phyloP scores from a whole-genome alignment of 64 coral and sea anemone genomes.

The Actinia equina region DNA sequence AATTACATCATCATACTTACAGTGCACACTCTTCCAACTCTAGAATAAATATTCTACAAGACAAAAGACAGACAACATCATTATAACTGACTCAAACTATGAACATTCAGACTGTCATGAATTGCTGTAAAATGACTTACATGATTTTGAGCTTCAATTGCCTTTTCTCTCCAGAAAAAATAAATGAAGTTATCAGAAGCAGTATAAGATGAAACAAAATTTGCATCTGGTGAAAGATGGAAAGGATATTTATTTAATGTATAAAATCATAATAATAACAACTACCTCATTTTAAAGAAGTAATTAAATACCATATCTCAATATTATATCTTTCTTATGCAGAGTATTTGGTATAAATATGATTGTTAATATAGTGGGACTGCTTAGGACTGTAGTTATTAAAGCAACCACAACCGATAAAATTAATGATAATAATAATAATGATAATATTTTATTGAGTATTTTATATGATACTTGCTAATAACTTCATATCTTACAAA shows the following conservation, averaged over 20 bases:
- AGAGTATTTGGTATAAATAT: too few relatives aligned
- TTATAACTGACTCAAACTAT: background rate
- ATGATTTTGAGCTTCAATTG: constrained; percentile 25
- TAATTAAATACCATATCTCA: too few relatives aligned
- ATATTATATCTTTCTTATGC: too few relatives aligned
- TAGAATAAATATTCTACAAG: constrained; percentile 40
- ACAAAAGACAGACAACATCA: background rate
- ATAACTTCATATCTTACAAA: background rate
- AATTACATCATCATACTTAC: background rate
- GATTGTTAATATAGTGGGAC: too few relatives aligned
- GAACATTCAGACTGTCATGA: too few relatives aligned
- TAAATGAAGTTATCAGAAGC: constrained; percentile 47
- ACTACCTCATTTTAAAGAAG: too few relatives aligned
- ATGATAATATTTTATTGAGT: too few relatives aligned
- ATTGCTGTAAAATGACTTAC: background rate
- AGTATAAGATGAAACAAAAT: constrained; percentile 56
- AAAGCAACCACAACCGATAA: too few relatives aligned
- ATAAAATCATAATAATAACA: too few relatives aligned
- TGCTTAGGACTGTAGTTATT: too few relatives aligned
- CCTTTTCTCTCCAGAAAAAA: constrained; percentile 63
- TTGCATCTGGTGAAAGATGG: constrained; percentile 31
- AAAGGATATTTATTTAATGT: background rate
- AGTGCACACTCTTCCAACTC: constrained; percentile 40
- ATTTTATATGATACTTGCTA: background rate
- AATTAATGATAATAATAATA: too few relatives aligned